A percentile compares a stretch with the other conserved stretches of the same genome.
phyloP scores from a whole-genome alignment of 2,113 vertebrate genomes.

The Ochotona curzoniae region DNA sequence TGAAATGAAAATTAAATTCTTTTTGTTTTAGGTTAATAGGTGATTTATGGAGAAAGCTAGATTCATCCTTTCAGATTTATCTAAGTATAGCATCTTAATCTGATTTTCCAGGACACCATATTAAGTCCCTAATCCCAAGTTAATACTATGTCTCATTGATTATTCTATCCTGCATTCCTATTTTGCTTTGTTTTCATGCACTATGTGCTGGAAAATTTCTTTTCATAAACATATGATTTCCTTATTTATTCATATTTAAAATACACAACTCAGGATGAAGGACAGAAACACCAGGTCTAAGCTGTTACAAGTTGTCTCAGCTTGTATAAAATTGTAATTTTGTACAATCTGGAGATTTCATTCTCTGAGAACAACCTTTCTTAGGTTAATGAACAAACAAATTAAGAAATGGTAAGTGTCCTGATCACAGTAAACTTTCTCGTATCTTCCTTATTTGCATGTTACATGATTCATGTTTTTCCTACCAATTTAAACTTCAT shows the following conservation, averaged over 20 bases:
- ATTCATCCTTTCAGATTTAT: constrained; percentile 73
- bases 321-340: neutral
- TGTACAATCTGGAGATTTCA: neutral
- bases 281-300: neutral
- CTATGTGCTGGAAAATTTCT: neutral
- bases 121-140: constrained; percentile 54
- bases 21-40: constrained; percentile 78
- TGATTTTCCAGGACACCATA: constrained; percentile 65
- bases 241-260: constrained; percentile 35
- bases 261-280: neutral
- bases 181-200: constrained; percentile 4
- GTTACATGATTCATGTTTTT: neutral
- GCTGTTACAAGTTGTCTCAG: neutral
- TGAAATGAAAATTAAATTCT: constrained; percentile 65
- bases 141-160: constrained; percentile 61
- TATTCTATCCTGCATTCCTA: constrained; percentile 40
- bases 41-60: constrained; percentile 72
- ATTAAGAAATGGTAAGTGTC: neutral
- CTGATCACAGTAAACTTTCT: neutral
- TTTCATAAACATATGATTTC: neutral
- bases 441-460: neutral
- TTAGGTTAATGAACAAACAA: neutral
- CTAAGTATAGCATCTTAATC: constrained; percentile 76
- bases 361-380: neutral
- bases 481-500: neutral